Evolutionary conservation across 2,888 invertebrate genomes (phyloP), one percentile per base, ranked within the genome.

Genomic region (Nemoura dubitans): DNA sequence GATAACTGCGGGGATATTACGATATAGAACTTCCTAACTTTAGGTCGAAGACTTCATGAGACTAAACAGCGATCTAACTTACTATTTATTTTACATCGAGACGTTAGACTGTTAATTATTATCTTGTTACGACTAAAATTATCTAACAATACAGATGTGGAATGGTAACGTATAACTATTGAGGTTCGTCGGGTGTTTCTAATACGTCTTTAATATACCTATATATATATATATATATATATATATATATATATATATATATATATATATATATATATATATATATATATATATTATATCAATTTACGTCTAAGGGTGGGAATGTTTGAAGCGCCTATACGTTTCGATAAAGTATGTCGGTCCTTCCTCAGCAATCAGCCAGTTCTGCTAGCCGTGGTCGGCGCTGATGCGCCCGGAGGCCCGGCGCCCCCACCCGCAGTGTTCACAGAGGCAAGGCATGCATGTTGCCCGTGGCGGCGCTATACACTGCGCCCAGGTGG

Each of bases 391-490:
- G 3, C 77, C 21, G 83, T 59, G 83, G 76, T 26, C 14, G 25
- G 27, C 59, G 42, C 30, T 6, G 42, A 25, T 25, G 77, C 76
- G 36, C 36, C 10, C 10, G 36, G 36, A 10, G 3, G 36, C 10
- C 14, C 2, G 59, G 59, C 14, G 36, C 59, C 59, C 2, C 16
- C 59, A 59, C 59, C 87, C 89, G 87, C 89, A 91, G 92, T 93
- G 94, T 95, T 95, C 95, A 95, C 95, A 95, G 95, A 94, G 95
- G 95, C 94, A 95, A 94, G 93, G 95, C 95, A 93, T 95, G 95
- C 93, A 95, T 93, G 92, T 94, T 94, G 89, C 92, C 91, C 89
- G 91, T 91, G 90, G 90, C 90, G 89, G 92, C 92, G 93, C 92
- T 91, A 91, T 91, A 91, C 90, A 92, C 92, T 90, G 92, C 91